Percentiles rank a stretch among this genome's conserved stretches.
These are phyloP conservation scores for Channa maculata DNA, from an alignment of 2,113 vertebrate genomes.

Conservation along the genomic window DNA sequence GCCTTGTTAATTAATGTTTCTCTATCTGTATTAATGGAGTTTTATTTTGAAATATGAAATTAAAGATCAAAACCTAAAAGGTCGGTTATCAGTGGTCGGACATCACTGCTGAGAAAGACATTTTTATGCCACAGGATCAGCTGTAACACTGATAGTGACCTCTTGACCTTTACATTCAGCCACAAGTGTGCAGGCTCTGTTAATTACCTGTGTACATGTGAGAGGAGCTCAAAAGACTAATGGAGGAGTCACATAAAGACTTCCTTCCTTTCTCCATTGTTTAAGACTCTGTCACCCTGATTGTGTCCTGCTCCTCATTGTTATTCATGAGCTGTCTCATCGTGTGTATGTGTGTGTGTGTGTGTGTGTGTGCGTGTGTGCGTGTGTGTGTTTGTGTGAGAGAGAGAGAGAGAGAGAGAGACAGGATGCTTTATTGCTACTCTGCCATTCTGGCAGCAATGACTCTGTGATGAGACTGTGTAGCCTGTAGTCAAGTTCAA, in stretches of 20 bases:
- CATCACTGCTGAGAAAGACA: background rate
- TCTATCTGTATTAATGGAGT: background rate
- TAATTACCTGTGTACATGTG: slow-evolving; percentile 43
- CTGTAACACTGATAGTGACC: slow-evolving; percentile 1
- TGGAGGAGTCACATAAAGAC: slow-evolving; percentile 48
- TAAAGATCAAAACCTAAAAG: background rate
- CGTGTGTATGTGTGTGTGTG: slow-evolving; percentile 14
- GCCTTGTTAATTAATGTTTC: too few species aligned
- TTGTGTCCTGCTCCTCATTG: slow-evolving; percentile 65
- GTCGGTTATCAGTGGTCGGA: background rate
- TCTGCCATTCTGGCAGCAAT: slow-evolving; percentile 68
- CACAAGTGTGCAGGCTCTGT: background rate
- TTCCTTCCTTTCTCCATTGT: slow-evolving; percentile 51
- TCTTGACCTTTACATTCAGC: slow-evolving; percentile 38
- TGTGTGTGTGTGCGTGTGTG: too few species aligned
- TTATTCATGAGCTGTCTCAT: slow-evolving; percentile 72
- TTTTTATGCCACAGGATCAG: background rate
- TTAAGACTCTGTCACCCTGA: slow-evolving; percentile 63
- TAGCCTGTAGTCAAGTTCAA: slow-evolving; percentile 74
- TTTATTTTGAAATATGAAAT: too few species aligned
- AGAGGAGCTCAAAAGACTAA: slow-evolving; percentile 40
- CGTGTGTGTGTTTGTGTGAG: too few species aligned
- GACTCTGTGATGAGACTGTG: slow-evolving; percentile 70
- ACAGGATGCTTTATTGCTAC: slow-evolving; percentile 68
- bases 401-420: too few species aligned